phyloP scores from a whole-genome alignment of 1,140 invertebrate genomes.

The Elysia chlorotica region DNA sequence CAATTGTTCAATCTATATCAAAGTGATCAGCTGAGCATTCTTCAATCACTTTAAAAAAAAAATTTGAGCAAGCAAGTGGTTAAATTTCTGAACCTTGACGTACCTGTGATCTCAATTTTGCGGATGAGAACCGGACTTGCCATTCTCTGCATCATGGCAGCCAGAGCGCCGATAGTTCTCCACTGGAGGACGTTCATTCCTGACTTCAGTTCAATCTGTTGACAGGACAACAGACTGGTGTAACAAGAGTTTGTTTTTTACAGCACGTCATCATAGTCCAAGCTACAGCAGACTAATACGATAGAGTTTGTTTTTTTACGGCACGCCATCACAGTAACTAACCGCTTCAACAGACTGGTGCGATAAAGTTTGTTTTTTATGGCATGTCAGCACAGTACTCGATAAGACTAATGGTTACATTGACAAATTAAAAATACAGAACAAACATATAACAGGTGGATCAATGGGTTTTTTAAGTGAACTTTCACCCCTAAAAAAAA shows the following conservation, averaged over 20 bases:
- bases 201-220: conserved; percentile 54
- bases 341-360: too few relatives aligned
- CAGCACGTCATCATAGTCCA: background rate
- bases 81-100: background rate
- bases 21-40: too few relatives aligned
- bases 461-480: too few relatives aligned
- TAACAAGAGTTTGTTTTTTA: too few relatives aligned
- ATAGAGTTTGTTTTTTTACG: background rate
- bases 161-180: conserved; percentile 64
- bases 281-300: background rate
- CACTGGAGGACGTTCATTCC: conserved; percentile 67
- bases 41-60: too few relatives aligned
- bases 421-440: too few relatives aligned
- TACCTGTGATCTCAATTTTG: conserved; percentile 47
- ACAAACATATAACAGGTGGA: too few relatives aligned
- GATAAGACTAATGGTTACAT: too few relatives aligned
- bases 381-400: too few relatives aligned
- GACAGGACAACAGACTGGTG: conserved; percentile 11
- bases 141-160: conserved; percentile 12
- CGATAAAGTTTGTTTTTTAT: too few relatives aligned
- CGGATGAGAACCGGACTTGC: conserved; percentile 38
- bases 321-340: background rate
- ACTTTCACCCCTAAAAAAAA: too few relatives aligned
- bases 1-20: too few relatives aligned
- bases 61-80: background rate